A percentile compares a stretch with the other conserved stretches of the same genome.
Evolutionary conservation across 2,113 vertebrate genomes (phyloP).

Genomic region (Chinchilla lanigera): DNA sequence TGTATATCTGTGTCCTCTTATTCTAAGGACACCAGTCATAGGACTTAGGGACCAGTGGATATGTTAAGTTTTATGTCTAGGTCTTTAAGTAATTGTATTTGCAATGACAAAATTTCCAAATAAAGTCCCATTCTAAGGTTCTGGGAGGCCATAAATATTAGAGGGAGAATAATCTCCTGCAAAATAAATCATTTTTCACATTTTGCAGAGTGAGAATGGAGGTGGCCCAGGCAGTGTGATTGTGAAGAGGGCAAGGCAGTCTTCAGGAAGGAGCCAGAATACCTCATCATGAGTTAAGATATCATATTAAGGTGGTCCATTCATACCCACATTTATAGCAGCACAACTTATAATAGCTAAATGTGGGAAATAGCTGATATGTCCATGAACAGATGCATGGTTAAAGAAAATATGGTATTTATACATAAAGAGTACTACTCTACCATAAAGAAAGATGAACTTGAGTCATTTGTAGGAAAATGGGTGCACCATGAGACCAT

Average conservation of each 20-base stretch:
- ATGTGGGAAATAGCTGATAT: background rate
- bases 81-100: background rate
- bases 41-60: background rate
- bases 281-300: background rate
- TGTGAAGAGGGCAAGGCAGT: background rate
- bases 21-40: background rate
- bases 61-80: background rate
- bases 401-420: background rate
- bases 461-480: background rate
- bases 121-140: background rate
- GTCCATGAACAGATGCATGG: background rate
- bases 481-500: background rate
- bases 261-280: background rate
- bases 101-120: background rate
- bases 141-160: background rate
- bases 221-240: background rate
- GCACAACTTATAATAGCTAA: background rate
- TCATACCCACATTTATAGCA: background rate
- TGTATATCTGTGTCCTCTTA: background rate
- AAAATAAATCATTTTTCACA: background rate
- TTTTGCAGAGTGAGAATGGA: background rate
- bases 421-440: background rate
- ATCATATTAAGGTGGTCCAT: background rate
- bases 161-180: background rate
- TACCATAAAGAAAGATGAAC: background rate